These are phyloP conservation scores for Apocheima hispidaria DNA, from an alignment of 2,888 invertebrate species.

Conservation along the genomic window DNA sequence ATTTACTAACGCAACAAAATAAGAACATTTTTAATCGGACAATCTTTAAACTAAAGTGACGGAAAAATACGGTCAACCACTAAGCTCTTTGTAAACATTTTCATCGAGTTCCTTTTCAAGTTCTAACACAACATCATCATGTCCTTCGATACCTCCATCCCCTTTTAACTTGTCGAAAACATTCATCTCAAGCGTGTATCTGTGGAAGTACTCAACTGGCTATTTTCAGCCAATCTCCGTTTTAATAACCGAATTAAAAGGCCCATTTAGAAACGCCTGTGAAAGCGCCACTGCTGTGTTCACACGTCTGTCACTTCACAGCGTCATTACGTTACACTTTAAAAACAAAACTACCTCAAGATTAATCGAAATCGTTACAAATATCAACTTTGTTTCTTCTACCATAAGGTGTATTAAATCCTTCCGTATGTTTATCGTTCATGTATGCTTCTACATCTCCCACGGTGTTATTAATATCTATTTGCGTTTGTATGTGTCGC, in stretches of 20 bases:
- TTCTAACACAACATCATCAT: slow-evolving; percentile 22
- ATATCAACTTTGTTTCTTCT: slow-evolving; percentile 47
- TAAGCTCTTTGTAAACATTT: slow-evolving; percentile 3
- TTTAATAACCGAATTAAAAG: slow-evolving; percentile 52
- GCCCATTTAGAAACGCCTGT: slow-evolving; percentile 64
- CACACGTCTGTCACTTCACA: slow-evolving; percentile 78
- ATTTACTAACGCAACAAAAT: too few species aligned
- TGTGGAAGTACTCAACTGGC: slow-evolving; percentile 44
- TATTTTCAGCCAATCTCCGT: slow-evolving; percentile 46
- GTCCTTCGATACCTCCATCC: slow-evolving; percentile 33
- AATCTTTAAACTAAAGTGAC: background rate
- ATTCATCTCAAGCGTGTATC: slow-evolving; percentile 40
- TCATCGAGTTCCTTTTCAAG: slow-evolving; percentile 5
- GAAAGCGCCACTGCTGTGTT: slow-evolving; percentile 70
- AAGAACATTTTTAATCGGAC: too few species aligned
- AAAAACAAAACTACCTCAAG: slow-evolving; percentile 67
- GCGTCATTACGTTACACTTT: slow-evolving; percentile 58
- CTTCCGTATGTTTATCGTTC: slow-evolving; percentile 24
- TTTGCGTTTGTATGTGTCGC: slow-evolving; percentile 57
- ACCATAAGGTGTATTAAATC: slow-evolving; percentile 44
- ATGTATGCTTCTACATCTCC: slow-evolving; percentile 58
- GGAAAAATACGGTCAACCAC: background rate
- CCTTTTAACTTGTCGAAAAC: slow-evolving; percentile 41
- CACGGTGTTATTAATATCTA: slow-evolving; percentile 67
- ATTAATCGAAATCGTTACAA: slow-evolving; percentile 43